These are phyloP conservation scores for Dinomys branickii DNA, from an alignment of 2,113 vertebrate species.

Conservation along the genomic window DNA sequence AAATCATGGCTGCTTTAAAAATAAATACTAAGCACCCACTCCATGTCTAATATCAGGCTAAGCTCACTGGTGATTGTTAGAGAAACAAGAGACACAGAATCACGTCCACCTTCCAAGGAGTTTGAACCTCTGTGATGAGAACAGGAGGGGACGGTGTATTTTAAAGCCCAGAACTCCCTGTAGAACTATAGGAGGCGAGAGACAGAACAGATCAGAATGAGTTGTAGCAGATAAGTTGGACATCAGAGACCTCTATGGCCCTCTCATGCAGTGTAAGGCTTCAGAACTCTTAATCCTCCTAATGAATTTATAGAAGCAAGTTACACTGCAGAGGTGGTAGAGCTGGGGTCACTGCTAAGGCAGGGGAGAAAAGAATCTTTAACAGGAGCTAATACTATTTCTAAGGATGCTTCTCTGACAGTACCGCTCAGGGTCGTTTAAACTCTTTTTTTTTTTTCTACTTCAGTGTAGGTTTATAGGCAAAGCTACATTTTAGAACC, in stretches of 20 bases:
- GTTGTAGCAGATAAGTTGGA: background rate
- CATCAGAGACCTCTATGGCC: background rate
- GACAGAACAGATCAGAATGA: background rate
- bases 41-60: background rate
- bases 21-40: background rate
- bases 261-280: background rate
- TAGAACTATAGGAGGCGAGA: background rate
- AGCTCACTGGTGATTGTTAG: background rate
- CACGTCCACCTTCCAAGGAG: background rate
- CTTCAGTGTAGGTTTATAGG: slow-evolving; percentile 77
- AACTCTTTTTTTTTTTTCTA: slow-evolving; percentile 71
- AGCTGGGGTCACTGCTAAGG: slow-evolving; percentile 44
- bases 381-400: slow-evolving; percentile 56
- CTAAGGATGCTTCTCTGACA: background rate
- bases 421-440: slow-evolving; percentile 65
- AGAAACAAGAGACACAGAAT: background rate
- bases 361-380: slow-evolving; percentile 61
- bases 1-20: background rate
- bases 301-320: slow-evolving; percentile 73
- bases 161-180: background rate
- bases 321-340: slow-evolving; percentile 69
- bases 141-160: background rate
- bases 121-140: background rate
- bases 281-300: slow-evolving; percentile 46
- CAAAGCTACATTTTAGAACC: slow-evolving; percentile 74